Base-by-base conservation (phyloP, 1,140 invertebrate species). In the Drosophila obscura region DNA sequence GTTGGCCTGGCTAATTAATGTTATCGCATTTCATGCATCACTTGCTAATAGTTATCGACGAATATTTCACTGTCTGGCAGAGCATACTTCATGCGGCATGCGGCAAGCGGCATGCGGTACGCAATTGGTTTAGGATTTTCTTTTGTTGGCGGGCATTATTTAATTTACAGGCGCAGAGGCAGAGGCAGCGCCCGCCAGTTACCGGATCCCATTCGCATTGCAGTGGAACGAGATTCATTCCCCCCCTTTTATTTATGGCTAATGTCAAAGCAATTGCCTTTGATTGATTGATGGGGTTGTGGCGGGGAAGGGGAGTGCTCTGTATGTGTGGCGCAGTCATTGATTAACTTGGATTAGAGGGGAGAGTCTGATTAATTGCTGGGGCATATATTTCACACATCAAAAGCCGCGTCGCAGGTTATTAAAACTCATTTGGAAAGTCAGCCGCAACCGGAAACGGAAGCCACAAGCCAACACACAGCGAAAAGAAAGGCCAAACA, bases 21-120 rank as follows among this genome's bases (percentile, higher is more conserved):
- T 88, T 87, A 87, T 87, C 83, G 76, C 79, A 87, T 88, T 87
- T 88, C 76, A 88, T 88, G 83, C 83, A 87, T 88, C 83, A 68
- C 75, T 74, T 78, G 83, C 75, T 88, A 87, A 88, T 88, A 88
- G 83, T 87, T 87, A 87, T 87, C 83, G 79, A 87, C 79, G 88
- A 77, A 87, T 87, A 87, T 88, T 82, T 85, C 61, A 79, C 64
- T 58, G 79, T 71, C 75, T 73, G 71, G 28, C 71, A 49, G 66
- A 58, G 48, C 35, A 51, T 39, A 50, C 31, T 56, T 26, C 13
- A 16, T 11, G 51, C 48, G 43, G 48, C 63, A 62, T 44, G 67
- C 16, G 16, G 52, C 55, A 57, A 50, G 52, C 31, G 35, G 35
- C 35, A 39, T 57, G 41, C 45, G 63, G 52, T 44, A 41, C 9